Evolutionary conservation across 2,797 vertebrate genomes (phyloP).

Genomic region (Telmatherina bonti): DNA sequence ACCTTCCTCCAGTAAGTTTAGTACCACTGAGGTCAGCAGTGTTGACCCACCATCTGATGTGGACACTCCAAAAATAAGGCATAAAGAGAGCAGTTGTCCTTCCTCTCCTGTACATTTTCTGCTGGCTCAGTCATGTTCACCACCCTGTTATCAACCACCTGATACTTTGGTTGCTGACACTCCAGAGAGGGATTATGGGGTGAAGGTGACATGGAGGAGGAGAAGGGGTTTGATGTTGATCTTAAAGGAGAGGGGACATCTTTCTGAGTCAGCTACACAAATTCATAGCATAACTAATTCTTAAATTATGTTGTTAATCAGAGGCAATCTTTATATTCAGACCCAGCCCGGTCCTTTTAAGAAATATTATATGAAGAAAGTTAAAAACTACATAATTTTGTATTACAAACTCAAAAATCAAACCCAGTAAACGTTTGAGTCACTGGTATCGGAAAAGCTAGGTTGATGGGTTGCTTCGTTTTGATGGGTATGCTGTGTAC

Average conservation of each 20-base stretch:
- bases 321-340: not conserved
- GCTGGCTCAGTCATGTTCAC: slow-evolving; percentile 51
- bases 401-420: not conserved
- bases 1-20: slow-evolving; percentile 19
- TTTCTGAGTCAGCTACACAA: slow-evolving; percentile 78
- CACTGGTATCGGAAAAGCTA: slow-evolving; percentile 9
- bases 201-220: slow-evolving; percentile 91
- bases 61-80: slow-evolving; percentile 70
- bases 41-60: slow-evolving; percentile 61
- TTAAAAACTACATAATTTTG: not conserved
- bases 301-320: not conserved
- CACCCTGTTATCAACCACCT: slow-evolving; percentile 42
- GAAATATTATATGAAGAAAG: not conserved
- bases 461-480: not conserved
- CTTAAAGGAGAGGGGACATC: slow-evolving; percentile 81
- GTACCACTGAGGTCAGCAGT: slow-evolving; percentile 29
- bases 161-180: slow-evolving; percentile 87
- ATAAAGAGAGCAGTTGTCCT: not conserved
- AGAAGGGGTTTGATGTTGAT: slow-evolving; percentile 81
- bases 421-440: not conserved
- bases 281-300: slow-evolving; percentile 68
- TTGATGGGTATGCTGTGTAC: slow-evolving; percentile 7
- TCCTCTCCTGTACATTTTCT: slow-evolving; percentile 44
- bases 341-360: not conserved
- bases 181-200: slow-evolving; percentile 89